Base-by-base conservation (phyloP, 2,113 vertebrate genomes). In the Eptatretus burgeri region DNA sequence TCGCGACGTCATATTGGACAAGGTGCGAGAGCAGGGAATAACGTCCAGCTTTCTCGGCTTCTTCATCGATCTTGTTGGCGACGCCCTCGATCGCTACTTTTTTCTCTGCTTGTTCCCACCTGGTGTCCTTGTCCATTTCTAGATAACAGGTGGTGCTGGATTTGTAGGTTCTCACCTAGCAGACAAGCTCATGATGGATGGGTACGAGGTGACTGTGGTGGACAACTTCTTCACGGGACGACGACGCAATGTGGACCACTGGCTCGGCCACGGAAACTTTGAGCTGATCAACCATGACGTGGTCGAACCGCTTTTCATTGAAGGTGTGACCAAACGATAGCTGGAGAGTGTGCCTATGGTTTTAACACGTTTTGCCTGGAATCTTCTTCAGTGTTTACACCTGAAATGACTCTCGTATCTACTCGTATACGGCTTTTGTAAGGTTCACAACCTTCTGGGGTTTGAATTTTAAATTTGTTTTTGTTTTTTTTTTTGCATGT, bases 221-320 rank as follows among this genome's bases (percentile, higher is more conserved):
- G 91, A 96, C 80, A 98, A 98, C 78, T 98, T 98, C 77, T 98
- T 98, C 78, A 98, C 87, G 1, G 91, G 91, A 68, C 81, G 91
- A 67, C 95, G 95, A 74, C 82, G 91, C 70, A 98, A 98, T 10
- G 91, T 98, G 70, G 91, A 98, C 69, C 91, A 98, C 75, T 98
- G 89, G 89, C 83, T 98, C 9, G 91, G 89, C 70, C 91, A 98
- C 13, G 91, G 95, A 73, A 98, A 98, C 78, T 98, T 98, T 5
- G 89, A 98, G 72, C 81, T 98, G 65, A 96, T 98, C 71, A 98
- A 98, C 76, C 91, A 96, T 0, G 91, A 98, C 63, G 89, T 98
- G 62, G 87, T 96, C 67, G 91, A 98, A 69, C 91, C 91, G 4
- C 84, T 96, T 63, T 98, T 95, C 69, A 89, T 98, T 50, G 91